Percentiles rank a stretch among this genome's conserved stretches.
Evolutionary conservation across 2,113 vertebrate species (phyloP).

Genomic region (Fulmarus glacialis): DNA sequence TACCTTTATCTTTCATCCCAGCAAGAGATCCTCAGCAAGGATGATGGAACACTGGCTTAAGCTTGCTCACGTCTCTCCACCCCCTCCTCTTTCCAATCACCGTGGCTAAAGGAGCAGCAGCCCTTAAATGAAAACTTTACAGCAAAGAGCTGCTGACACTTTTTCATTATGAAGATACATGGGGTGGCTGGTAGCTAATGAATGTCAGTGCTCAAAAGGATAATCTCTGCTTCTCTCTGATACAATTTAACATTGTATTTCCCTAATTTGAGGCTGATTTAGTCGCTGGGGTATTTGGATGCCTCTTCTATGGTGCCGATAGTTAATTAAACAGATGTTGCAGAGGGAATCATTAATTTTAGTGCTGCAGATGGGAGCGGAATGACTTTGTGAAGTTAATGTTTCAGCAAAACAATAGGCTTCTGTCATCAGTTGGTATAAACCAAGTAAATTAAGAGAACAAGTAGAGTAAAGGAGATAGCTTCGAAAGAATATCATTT

Average conservation of each 20-base stretch:
- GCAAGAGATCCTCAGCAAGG: not conserved
- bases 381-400: slow-evolving; percentile 87
- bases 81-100: not conserved
- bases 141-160: slow-evolving; percentile 59
- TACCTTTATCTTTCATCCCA: not conserved
- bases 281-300: slow-evolving; percentile 82
- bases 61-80: not conserved
- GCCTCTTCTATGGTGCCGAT: slow-evolving; percentile 81
- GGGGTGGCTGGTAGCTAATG: slow-evolving; percentile 75
- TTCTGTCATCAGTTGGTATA: slow-evolving; percentile 84
- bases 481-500: slow-evolving; percentile 69
- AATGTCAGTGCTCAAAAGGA: slow-evolving; percentile 76
- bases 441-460: slow-evolving; percentile 84
- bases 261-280: slow-evolving; percentile 85
- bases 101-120: not conserved
- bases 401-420: slow-evolving; percentile 86
- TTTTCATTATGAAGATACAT: slow-evolving; percentile 78
- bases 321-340: slow-evolving; percentile 88
- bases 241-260: slow-evolving; percentile 82
- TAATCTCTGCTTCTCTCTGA: slow-evolving; percentile 80
- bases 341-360: slow-evolving; percentile 87
- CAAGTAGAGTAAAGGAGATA: slow-evolving; percentile 70
- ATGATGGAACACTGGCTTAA: not conserved
- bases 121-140: slow-evolving; percentile 67
- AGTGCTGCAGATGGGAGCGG: slow-evolving; percentile 82